Percentiles rank a stretch among this genome's conserved stretches.
Conservation (phyloP, 2,888 invertebrate genomes). For the Artemia sinica region DNA sequence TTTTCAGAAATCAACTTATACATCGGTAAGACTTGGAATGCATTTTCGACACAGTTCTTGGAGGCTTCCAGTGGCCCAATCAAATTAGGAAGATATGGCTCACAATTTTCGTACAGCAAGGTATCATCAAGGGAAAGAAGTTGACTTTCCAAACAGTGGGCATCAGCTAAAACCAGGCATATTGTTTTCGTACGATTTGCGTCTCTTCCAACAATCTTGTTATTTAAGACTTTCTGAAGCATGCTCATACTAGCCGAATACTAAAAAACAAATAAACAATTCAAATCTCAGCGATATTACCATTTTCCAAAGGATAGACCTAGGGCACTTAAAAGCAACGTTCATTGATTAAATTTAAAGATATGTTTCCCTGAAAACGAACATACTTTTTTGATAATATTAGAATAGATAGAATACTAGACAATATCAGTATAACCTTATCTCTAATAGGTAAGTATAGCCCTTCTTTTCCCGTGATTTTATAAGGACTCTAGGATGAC, state of each 20-base stretch:
- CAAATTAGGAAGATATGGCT: neutral
- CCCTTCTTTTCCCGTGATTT: too few species aligned
- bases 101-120: neutral
- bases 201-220: neutral
- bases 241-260: neutral
- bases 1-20: conserved; percentile 1
- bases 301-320: too few species aligned
- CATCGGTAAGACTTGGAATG: neutral
- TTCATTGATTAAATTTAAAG: too few species aligned
- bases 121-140: neutral
- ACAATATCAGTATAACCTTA: too few species aligned
- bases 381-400: too few species aligned
- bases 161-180: neutral
- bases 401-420: too few species aligned
- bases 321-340: too few species aligned
- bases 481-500: too few species aligned
- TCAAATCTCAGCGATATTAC: too few species aligned
- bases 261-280: neutral
- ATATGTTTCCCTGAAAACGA: too few species aligned
- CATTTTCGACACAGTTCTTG: neutral
- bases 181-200: neutral
- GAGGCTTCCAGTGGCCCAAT: conserved; percentile 8
- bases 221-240: neutral
- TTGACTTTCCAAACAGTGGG: neutral
- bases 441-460: too few species aligned